These are phyloP conservation scores for Nibea coibor DNA, from an alignment of 2,113 vertebrate genomes.

Conservation along the genomic window DNA sequence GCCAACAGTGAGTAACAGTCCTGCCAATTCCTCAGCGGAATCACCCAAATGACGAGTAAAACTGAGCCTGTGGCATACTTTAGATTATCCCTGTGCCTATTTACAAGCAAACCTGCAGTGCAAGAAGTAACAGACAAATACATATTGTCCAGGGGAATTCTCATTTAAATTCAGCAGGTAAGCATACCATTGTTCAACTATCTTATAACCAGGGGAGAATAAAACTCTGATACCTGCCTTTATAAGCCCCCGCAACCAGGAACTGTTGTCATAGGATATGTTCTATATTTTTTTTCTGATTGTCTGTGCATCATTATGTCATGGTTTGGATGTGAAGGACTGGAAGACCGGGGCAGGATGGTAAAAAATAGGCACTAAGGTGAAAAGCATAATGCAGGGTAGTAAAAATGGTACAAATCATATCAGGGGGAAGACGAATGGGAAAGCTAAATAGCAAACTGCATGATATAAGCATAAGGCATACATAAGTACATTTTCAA, in stretches of 20 bases:
- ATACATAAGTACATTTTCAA: conserved; percentile 77
- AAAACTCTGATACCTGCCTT: conserved; percentile 51
- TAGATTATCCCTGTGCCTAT: conserved; percentile 63
- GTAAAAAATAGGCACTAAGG: conserved; percentile 76
- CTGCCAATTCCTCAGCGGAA: conserved; percentile 59
- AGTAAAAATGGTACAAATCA: conserved; percentile 50
- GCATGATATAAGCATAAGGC: conserved; percentile 78
- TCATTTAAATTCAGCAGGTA: conserved; percentile 70
- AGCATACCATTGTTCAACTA: conserved; percentile 70
- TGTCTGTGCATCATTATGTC: conserved; percentile 70
- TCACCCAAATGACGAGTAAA: conserved; percentile 44
- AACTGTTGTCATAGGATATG: conserved; percentile 64
- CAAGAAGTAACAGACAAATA: conserved; percentile 57
- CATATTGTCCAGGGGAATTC: conserved; percentile 38
- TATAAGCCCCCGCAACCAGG: conserved; percentile 42
- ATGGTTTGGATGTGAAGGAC: conserved; percentile 30
- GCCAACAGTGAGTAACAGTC: conserved; percentile 75
- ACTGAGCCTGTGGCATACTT: conserved; percentile 29
- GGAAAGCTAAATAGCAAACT: conserved; percentile 57
- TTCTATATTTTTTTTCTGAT: conserved; percentile 66
- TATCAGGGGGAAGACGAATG: conserved; percentile 33
- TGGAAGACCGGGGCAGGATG: conserved; percentile 61
- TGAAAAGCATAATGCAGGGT: conserved; percentile 64
- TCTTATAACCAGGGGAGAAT: conserved; percentile 34
- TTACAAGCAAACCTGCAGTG: conserved; percentile 74